Evolutionary conservation across 1,140 invertebrate species (phyloP).

Genomic region (Bombus cullumanus): DNA sequence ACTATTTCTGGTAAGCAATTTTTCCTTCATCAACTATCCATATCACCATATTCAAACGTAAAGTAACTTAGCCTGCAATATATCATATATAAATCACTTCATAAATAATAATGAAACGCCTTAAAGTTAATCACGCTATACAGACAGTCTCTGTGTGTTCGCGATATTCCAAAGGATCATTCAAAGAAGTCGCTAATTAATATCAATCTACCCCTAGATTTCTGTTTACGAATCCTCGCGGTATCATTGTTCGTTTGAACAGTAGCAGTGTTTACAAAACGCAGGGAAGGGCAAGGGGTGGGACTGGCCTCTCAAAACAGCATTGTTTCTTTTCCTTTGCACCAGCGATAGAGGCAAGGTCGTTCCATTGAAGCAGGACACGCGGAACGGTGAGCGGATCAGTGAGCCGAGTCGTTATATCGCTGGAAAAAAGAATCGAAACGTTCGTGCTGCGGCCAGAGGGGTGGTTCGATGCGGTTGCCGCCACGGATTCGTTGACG

Average conservation of each 20-base stretch:
- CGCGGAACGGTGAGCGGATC: slow-evolving; percentile 26
- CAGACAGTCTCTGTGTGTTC: neutral
- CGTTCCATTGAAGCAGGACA: slow-evolving; percentile 24
- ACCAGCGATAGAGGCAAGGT: neutral
- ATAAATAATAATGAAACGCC: neutral
- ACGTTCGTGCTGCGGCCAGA: neutral
- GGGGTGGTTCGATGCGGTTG: slow-evolving; percentile 6
- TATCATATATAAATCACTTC: neutral
- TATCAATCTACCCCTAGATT: neutral
- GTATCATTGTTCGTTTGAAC: neutral
- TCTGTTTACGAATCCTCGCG: neutral
- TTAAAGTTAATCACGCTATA: neutral
- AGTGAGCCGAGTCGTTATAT: slow-evolving; percentile 62
- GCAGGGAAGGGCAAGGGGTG: too few relatives aligned
- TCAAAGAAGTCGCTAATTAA: slow-evolving; percentile 12
- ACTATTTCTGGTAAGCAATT: neutral
- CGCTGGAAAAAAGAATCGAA: slow-evolving; percentile 61
- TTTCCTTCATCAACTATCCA: neutral
- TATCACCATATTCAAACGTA: too few relatives aligned
- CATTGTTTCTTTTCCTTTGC: slow-evolving; percentile 11
- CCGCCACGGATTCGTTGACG: too few relatives aligned
- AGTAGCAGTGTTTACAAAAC: neutral
- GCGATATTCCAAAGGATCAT: neutral
- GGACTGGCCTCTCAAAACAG: slow-evolving; percentile 28
- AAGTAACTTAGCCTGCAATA: too few relatives aligned